phyloP scores from a whole-genome alignment of 2,888 invertebrate species.

The Cataglyphis altisquamis region DNA sequence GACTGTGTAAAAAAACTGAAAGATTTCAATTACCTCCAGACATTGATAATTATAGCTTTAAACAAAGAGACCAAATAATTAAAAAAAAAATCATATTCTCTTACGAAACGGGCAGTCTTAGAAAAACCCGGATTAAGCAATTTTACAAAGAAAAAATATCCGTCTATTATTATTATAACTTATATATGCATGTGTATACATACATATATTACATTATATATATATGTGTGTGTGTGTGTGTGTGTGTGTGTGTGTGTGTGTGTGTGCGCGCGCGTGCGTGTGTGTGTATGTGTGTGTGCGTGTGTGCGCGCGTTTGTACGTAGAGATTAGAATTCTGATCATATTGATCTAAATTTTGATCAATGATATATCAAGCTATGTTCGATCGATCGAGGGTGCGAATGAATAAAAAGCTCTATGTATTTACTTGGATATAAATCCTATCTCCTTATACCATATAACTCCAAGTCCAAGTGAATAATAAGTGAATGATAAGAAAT shows the following conservation, averaged over 20 bases:
- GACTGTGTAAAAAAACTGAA: slow-evolving; percentile 10
- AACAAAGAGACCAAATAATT: slow-evolving; percentile 79
- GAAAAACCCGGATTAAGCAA: slow-evolving; percentile 62
- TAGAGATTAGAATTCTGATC: slow-evolving; percentile 51
- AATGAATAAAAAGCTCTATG: background rate
- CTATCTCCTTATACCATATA: background rate
- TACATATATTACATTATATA: slow-evolving; percentile 45
- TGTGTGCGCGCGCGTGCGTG: background rate
- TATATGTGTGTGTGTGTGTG: too few relatives aligned
- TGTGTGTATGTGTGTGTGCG: background rate
- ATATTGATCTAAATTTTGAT: slow-evolving; percentile 57
- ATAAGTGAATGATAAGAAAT: background rate
- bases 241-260: background rate
- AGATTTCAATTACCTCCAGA: slow-evolving; percentile 65
- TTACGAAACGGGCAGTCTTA: slow-evolving; percentile 67
- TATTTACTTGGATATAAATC: slow-evolving; percentile 9
- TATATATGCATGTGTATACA: slow-evolving; percentile 64
- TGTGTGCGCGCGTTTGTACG: background rate
- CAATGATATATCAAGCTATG: slow-evolving; percentile 44
- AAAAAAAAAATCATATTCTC: slow-evolving; percentile 72
- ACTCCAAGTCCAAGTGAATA: background rate
- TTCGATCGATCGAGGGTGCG: slow-evolving; percentile 55
- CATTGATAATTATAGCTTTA: slow-evolving; percentile 76
- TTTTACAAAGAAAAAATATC: slow-evolving; percentile 64
- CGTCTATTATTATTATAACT: slow-evolving; percentile 59